Conservation (phyloP, 2,888 invertebrate species). For the Melieria crassipennis region DNA sequence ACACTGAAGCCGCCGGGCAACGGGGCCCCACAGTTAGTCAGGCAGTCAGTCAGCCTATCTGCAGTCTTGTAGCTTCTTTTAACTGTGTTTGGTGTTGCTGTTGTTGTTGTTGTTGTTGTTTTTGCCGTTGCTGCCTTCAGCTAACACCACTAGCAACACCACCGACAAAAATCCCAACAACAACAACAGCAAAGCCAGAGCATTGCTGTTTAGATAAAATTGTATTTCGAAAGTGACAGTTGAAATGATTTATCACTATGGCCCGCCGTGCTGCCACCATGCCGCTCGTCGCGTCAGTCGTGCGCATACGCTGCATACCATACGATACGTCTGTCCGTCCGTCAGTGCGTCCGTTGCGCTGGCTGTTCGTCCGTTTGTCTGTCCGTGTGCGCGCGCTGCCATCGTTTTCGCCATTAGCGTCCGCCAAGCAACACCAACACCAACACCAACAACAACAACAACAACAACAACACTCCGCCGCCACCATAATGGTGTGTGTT, state of each 20-base stretch:
- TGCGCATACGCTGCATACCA: background rate
- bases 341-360: slow-evolving; percentile 1
- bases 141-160: slow-evolving; percentile 10
- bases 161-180: background rate
- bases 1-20: background rate
- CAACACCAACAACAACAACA: slow-evolving; percentile 21
- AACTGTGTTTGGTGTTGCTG: background rate
- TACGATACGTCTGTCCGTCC: slow-evolving; percentile 13
- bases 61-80: slow-evolving; percentile 8
- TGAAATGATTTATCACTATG: slow-evolving; percentile 65
- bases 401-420: slow-evolving; percentile 15
- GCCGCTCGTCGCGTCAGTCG: slow-evolving; percentile 24
- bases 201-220: slow-evolving; percentile 61
- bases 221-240: slow-evolving; percentile 66
- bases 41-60: background rate
- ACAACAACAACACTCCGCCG: slow-evolving; percentile 10
- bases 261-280: slow-evolving; percentile 46
- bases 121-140: background rate
- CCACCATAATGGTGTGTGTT: slow-evolving; percentile 11
- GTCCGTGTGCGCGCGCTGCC: slow-evolving; percentile 2
- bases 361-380: slow-evolving; percentile 14
- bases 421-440: slow-evolving; percentile 22
- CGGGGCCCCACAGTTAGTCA: background rate
- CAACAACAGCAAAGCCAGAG: slow-evolving; percentile 9
- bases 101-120: too few species aligned